Conservation (phyloP, 2,797 vertebrate genomes). For the Denticeps clupeoides region DNA sequence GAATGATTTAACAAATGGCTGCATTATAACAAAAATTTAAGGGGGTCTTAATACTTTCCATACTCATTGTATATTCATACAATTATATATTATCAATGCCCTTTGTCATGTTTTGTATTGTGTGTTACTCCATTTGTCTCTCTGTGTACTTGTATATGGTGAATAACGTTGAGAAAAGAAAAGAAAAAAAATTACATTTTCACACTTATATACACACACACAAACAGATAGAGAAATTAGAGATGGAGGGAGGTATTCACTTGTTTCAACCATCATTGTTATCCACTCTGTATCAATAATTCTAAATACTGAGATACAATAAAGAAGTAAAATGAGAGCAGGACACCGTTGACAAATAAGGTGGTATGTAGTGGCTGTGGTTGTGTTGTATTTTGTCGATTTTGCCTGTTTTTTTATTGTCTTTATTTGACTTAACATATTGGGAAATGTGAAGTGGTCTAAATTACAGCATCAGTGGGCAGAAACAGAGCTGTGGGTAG, state of each 20-base stretch:
- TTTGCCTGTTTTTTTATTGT: conserved; percentile 23
- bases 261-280: background rate
- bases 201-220: no score
- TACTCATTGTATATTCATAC: no score
- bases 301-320: conserved; percentile 3
- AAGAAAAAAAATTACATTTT: no score
- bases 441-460: conserved; percentile 10
- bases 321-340: conserved; percentile 1
- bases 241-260: background rate
- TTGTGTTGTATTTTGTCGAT: no score
- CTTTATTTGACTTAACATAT: no score
- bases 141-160: conserved; percentile 22
- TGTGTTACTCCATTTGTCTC: conserved; percentile 45
- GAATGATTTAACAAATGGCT: no score
- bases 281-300: background rate
- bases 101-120: no score
- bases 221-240: background rate
- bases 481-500: conserved; percentile 42
- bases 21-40: no score
- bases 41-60: no score
- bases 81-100: no score
- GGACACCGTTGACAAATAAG: conserved; percentile 23
- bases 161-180: no score
- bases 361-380: conserved; percentile 8
- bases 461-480: background rate